Percentiles rank a stretch among this genome's conserved stretches.
Conservation (phyloP, 2,797 vertebrate genomes). For the Semaprochilodus insignis region DNA sequence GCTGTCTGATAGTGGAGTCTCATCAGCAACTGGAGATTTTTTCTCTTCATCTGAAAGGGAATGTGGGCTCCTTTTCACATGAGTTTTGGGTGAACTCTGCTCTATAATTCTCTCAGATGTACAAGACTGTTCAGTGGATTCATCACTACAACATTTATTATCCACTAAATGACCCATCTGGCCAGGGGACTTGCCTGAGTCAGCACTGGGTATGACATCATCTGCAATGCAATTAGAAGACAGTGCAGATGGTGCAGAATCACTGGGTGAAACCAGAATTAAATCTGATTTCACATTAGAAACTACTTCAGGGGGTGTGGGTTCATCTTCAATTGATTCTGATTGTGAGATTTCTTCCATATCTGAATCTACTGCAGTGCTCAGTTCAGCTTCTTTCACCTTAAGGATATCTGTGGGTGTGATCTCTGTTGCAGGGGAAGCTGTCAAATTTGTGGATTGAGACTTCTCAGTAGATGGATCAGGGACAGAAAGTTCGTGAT, state of each 20-base stretch:
- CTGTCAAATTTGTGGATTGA: conserved; percentile 27
- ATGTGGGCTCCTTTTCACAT: neutral
- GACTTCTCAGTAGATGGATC: conserved; percentile 17
- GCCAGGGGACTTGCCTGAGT: neutral
- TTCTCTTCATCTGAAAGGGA: conserved; percentile 15
- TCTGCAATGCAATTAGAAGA: neutral
- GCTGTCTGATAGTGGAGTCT: conserved; percentile 3
- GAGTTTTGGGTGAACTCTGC: neutral
- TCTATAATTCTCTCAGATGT: conserved; percentile 15
- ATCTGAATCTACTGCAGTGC: conserved; percentile 30
- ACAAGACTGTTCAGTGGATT: conserved; percentile 4
- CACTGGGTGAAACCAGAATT: neutral
- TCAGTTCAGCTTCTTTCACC: conserved; percentile 30
- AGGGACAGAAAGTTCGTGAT: conserved; percentile 21
- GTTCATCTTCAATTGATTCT: conserved; percentile 15
- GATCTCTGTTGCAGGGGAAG: conserved; percentile 3
- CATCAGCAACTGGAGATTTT: conserved; percentile 11
- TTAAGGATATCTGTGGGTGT: conserved; percentile 6
- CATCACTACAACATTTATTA: conserved; percentile 9
- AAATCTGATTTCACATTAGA: neutral
- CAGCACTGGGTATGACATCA: conserved; percentile 7
- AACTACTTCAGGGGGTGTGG: neutral
- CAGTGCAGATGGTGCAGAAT: neutral
- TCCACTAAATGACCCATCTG: conserved; percentile 18
- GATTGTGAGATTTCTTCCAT: conserved; percentile 28